phyloP scores from a whole-genome alignment of 2,113 vertebrate species.

The Tachysurus fulvidraco region DNA sequence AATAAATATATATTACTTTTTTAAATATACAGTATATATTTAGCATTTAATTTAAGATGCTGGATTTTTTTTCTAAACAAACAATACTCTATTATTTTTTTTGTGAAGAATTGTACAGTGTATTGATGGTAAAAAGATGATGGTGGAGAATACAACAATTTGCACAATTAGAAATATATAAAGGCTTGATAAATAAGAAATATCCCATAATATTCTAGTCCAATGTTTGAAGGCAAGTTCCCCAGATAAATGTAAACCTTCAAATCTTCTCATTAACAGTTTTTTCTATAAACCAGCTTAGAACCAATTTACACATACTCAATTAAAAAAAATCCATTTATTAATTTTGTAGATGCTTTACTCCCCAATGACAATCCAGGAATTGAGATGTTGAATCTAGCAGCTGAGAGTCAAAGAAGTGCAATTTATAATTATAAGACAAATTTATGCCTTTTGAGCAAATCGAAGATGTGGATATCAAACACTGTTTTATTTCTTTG shows the following conservation, averaged over 20 bases:
- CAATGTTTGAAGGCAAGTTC: not conserved
- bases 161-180: not conserved
- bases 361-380: not conserved
- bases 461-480: not conserved
- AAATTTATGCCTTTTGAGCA: not conserved
- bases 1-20: not conserved
- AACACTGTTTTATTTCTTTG: slow-evolving; percentile 1
- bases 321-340: not conserved
- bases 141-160: not conserved
- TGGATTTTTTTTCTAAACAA: not conserved
- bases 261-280: not conserved
- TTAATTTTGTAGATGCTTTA: not conserved
- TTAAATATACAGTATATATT: not conserved
- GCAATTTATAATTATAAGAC: not conserved
- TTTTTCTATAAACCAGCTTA: not conserved
- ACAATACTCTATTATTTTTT: not conserved
- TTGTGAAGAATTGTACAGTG: not conserved
- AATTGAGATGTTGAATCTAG: not conserved
- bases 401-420: not conserved
- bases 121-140: not conserved
- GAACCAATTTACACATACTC: not conserved
- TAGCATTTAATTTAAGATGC: not conserved
- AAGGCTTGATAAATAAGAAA: not conserved
- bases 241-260: not conserved
- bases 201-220: not conserved